These are phyloP conservation scores for Mastomys natalensis DNA, from an alignment of 2,113 vertebrate genomes.

Conservation along the genomic window DNA sequence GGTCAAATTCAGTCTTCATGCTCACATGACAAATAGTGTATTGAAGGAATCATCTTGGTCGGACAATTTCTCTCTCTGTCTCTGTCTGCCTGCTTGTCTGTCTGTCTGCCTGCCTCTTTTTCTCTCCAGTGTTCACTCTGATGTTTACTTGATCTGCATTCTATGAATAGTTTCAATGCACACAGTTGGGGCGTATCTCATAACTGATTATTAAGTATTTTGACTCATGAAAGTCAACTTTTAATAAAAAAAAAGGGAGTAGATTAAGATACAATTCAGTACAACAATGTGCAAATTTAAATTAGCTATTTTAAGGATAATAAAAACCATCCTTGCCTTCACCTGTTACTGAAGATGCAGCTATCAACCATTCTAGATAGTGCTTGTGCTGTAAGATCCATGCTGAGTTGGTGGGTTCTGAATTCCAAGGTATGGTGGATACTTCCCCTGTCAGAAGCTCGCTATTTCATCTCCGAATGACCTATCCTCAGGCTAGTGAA, in stretches of 20 bases:
- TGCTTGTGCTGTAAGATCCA: too few species aligned
- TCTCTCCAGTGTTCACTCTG: neutral
- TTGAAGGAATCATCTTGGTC: neutral
- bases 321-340: too few species aligned
- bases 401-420: too few species aligned
- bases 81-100: neutral
- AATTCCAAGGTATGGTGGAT: too few species aligned
- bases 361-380: too few species aligned
- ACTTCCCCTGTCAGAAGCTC: too few species aligned
- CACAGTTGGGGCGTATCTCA: neutral
- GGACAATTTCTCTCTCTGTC: neutral
- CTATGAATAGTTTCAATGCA: neutral
- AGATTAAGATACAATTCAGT: neutral
- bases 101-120: neutral
- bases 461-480: neutral
- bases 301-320: too few species aligned
- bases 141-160: conserved; percentile 1
- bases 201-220: conserved; percentile 29
- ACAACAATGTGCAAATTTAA: neutral
- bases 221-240: conserved; percentile 36
- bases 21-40: neutral
- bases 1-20: neutral
- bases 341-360: too few species aligned
- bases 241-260: conserved; percentile 42
- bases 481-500: neutral